Evolutionary conservation across 2,113 vertebrate species (phyloP).

Genomic region (Eptesicus fuscus): DNA sequence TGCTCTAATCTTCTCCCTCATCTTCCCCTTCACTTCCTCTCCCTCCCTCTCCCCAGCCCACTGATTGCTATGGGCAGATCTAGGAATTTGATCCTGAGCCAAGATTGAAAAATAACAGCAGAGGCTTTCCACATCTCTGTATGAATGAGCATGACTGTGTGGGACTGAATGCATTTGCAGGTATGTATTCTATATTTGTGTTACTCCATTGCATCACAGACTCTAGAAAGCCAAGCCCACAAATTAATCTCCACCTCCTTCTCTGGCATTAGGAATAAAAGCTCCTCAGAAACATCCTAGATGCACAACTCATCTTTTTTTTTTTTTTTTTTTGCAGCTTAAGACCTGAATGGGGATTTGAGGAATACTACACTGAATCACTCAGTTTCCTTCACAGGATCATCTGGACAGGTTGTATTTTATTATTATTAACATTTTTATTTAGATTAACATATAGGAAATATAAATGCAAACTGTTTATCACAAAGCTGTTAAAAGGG

Average conservation of each 20-base stretch:
- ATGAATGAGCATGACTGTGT: not conserved
- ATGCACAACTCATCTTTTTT: not conserved
- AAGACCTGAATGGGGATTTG: not conserved
- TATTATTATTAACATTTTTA: not conserved
- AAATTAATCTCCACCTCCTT: slow-evolving; percentile 21
- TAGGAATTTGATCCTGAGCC: not conserved
- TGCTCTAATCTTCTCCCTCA: not conserved
- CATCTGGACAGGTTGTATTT: slow-evolving; percentile 61
- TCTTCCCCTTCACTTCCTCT: not conserved
- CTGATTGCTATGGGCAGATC: not conserved
- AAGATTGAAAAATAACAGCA: not conserved
- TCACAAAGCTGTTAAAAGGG: not conserved
- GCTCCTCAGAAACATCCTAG: slow-evolving; percentile 13
- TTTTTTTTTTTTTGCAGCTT: not conserved
- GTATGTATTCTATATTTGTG: not conserved
- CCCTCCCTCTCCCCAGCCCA: not conserved
- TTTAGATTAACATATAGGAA: not conserved
- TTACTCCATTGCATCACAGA: not conserved
- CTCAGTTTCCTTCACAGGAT: not conserved
- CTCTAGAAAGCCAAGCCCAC: not conserved
- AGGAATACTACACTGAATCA: not conserved
- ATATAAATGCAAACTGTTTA: not conserved
- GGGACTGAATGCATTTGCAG: not conserved
- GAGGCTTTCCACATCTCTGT: not conserved
- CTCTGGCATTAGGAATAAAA: slow-evolving; percentile 39